Evolutionary conservation across 2,888 invertebrate genomes (phyloP).

Genomic region (Matsumyia berberina): DNA sequence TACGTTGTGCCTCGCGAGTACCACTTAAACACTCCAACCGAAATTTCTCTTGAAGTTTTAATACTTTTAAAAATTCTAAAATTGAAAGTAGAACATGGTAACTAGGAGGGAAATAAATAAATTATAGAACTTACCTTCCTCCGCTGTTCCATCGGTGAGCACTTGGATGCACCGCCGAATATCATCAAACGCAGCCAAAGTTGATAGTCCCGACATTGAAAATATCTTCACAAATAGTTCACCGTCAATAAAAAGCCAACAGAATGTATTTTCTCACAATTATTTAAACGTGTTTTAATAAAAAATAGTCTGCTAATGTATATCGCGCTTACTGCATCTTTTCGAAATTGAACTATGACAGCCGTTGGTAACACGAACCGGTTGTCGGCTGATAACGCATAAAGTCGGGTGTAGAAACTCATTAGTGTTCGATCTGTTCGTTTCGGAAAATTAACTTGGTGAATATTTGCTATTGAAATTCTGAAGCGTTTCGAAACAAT

Average conservation of each 20-base stretch:
- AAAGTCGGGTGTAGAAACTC: conserved; percentile 5
- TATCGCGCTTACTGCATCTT: conserved; percentile 60
- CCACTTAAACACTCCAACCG: conserved; percentile 89
- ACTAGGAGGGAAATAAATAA: not conserved
- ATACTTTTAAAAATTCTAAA: conserved; percentile 90
- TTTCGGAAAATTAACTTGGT: not conserved
- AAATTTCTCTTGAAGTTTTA: conserved; percentile 90
- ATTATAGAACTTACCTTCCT: conserved; percentile 86
- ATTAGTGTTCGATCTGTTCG: conserved; percentile 20
- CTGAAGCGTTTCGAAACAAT: too few species aligned
- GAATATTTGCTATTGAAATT: not conserved
- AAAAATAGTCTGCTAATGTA: conserved; percentile 6
- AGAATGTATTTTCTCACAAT: not conserved
- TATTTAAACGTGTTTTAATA: conserved; percentile 18
- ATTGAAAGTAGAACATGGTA: conserved; percentile 13
- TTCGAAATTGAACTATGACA: conserved; percentile 70
- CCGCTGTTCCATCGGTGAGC: conserved; percentile 88
- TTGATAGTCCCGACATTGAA: conserved; percentile 84
- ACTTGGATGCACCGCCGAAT: conserved; percentile 88
- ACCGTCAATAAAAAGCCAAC: conserved; percentile 9
- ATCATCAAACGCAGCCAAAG: conserved; percentile 90
- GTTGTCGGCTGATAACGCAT: conserved; percentile 16
- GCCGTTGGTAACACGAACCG: conserved; percentile 64
- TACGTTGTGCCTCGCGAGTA: conserved; percentile 89
- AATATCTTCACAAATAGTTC: conserved; percentile 1